Conservation (phyloP, 2,797 vertebrate genomes). For the Cyclopterus lumpus region DNA sequence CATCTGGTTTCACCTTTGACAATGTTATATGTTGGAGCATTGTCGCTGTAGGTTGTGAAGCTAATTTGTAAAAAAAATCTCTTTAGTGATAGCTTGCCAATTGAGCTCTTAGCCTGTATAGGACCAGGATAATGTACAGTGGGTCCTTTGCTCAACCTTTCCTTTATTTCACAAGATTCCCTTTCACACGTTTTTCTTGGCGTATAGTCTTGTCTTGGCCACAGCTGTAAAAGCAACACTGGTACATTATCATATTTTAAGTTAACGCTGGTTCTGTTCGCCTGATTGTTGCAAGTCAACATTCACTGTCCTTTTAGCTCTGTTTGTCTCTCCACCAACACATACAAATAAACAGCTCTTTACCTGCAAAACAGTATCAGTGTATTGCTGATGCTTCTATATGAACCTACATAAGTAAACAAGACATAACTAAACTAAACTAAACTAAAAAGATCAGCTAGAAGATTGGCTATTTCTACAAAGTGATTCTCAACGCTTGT, state of each 20-base stretch:
- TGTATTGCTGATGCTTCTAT: too few species aligned
- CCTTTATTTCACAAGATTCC: neutral
- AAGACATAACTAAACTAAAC: too few species aligned
- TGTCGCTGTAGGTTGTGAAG: neutral
- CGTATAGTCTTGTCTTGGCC: neutral
- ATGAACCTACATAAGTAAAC: too few species aligned
- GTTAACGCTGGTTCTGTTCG: too few species aligned
- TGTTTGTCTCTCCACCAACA: neutral
- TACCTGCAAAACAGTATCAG: neutral
- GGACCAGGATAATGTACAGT: too few species aligned
- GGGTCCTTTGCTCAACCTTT: too few species aligned
- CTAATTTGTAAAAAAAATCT: neutral
- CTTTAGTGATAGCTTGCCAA: neutral
- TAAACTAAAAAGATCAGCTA: too few species aligned
- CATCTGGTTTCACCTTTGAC: slow-evolving; percentile 1
- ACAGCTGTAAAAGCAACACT: neutral
- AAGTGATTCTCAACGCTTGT: too few species aligned
- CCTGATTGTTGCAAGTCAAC: too few species aligned
- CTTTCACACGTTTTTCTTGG: too few species aligned
- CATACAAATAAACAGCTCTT: neutral
- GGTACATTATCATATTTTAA: neutral
- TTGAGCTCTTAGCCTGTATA: neutral
- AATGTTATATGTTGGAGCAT: neutral
- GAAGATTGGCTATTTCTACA: too few species aligned
- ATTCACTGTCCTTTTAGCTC: neutral